Base-by-base conservation (phyloP, 1,140 invertebrate genomes). In the Melanaphis sacchari region DNA sequence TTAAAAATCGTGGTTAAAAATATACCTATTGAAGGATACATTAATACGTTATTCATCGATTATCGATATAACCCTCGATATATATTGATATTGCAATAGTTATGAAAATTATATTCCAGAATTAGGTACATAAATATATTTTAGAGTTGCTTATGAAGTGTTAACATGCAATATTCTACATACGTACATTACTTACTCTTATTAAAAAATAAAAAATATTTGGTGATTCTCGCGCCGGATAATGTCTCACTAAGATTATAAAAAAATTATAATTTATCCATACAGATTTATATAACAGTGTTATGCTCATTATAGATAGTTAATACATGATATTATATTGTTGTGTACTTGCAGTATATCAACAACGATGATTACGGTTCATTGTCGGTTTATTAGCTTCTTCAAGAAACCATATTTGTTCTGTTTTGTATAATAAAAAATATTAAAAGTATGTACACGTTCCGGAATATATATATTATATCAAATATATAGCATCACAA, bases 341-440 rank as follows among this genome's bases (percentile, higher is more conserved):
- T 59, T 59, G 26, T 8, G 26, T 59, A 59, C 46, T 49, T 49
- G 46, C 46, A 49, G 40, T 40, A 41, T 43, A 54, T 40, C 24
- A 11, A 41, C 31, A 15, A 22, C 54, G 91, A 26, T 36, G 76
- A 93, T 93, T 93, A 93, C 91, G 46, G 91, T 92, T 92, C 76
- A 82, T 92, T 93, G 91, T 93, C 91, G 76, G 91, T 93, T 54
- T 85, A 36, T 93, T 93, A 93, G 76, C 46, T 46, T 82, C 22
- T 92, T 43, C 81, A n/a, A 84, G 21, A 1, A 92, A 82, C 43
- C 91, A 93, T 54, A 93, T 93, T 93, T 84, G 91, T 93, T 93
- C 91, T 81, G 91, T 93, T 8, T 82, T 38, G 49, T 52, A 59
- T 66, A 66, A 90, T 66, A 59, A 59, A 90, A 59, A 90, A 90